Percentiles rank a stretch among this genome's conserved stretches.
These are phyloP conservation scores for Saguinus imperator DNA, from an alignment of 2,113 vertebrate species.

Conservation along the genomic window DNA sequence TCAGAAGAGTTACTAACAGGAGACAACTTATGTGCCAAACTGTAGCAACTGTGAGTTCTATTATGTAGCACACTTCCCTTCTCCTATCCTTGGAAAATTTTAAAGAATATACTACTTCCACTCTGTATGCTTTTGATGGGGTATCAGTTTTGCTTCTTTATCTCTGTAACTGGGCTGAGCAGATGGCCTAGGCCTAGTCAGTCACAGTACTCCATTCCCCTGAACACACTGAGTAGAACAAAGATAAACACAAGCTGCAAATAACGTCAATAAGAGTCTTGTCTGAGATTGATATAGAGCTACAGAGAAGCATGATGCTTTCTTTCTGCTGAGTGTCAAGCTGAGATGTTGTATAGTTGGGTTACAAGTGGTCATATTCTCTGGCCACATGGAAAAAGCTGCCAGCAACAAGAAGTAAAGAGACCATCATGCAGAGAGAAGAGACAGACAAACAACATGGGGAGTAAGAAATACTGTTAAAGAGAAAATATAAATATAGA, in stretches of 20 bases:
- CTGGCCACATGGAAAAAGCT: background rate
- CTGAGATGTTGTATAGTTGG: background rate
- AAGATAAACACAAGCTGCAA: background rate
- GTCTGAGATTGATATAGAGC: background rate
- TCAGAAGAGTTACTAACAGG: background rate
- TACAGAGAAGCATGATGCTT: background rate
- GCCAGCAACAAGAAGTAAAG: background rate
- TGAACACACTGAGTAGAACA: background rate
- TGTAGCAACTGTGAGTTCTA: background rate
- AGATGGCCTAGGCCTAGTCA: background rate
- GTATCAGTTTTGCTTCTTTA: background rate
- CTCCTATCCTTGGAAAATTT: background rate
- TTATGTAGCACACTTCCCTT: background rate
- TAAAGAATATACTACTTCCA: background rate
- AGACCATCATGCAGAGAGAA: background rate
- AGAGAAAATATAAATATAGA: background rate
- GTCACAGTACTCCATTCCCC: background rate
- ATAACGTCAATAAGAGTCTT: background rate
- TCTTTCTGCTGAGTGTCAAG: background rate
- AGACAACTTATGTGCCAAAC: background rate
- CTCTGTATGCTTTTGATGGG: background rate
- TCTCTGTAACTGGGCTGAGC: background rate
- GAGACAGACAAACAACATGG: background rate
- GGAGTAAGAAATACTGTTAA: background rate
- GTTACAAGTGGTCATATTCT: background rate